phyloP scores from a whole-genome alignment of 2,888 invertebrate genomes.

The Synergus laeviventris region DNA sequence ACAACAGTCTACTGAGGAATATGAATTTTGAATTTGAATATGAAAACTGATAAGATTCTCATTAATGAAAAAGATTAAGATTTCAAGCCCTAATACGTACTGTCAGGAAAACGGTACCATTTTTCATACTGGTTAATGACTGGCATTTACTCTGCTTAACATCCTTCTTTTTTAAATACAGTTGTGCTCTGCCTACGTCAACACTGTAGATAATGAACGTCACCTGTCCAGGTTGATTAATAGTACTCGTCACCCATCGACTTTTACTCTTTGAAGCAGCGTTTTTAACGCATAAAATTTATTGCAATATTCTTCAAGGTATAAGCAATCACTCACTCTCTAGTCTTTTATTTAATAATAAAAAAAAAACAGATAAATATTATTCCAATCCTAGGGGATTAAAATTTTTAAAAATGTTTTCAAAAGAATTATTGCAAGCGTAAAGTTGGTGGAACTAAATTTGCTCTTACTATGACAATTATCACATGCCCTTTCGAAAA shows the following conservation, averaged over 20 bases:
- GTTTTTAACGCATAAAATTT: not conserved
- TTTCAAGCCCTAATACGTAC: not conserved
- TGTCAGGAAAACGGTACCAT: not conserved
- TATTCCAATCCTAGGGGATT: too few relatives aligned
- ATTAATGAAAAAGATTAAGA: constrained; percentile 1
- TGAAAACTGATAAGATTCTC: not conserved
- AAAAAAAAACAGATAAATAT: not conserved
- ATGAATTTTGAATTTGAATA: not conserved
- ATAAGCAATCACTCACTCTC: not conserved
- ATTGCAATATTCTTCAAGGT: constrained; percentile 1
- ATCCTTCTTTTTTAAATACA: not conserved
- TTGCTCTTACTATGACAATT: too few relatives aligned
- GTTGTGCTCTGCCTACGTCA: not conserved
- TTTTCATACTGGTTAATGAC: not conserved
- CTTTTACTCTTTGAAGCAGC: not conserved
- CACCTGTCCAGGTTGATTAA: constrained; percentile 1
- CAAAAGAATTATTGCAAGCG: too few relatives aligned
- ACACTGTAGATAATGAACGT: constrained; percentile 5
- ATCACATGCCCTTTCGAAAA: too few relatives aligned
- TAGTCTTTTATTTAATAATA: not conserved
- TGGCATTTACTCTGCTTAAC: not conserved
- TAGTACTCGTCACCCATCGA: not conserved
- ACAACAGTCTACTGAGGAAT: not conserved
- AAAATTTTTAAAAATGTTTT: too few relatives aligned
- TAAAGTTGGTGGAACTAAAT: too few relatives aligned